Base-by-base conservation (phyloP, 2,797 vertebrate genomes). In the Urosaurus nigricauda region DNA sequence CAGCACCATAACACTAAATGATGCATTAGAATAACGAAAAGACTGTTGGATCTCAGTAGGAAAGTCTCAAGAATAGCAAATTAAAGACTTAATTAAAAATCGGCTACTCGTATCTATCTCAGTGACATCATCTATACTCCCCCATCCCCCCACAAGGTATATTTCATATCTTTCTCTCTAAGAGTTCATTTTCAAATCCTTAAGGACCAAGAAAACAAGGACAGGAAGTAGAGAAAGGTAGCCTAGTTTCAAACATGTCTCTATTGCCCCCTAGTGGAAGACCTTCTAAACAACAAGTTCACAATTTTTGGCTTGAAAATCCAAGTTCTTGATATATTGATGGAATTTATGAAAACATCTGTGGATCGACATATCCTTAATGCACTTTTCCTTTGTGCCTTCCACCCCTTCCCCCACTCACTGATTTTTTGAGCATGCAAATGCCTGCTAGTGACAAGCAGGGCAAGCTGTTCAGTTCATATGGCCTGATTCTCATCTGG, bases 261-360 rank as follows among this genome's bases (percentile, higher is more conserved):
- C 14, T 70, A 92, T 92, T 96, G 95, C 95, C 95, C 93, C 90
- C 95, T 95, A 94, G 95, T 83, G 95, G 86, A 93, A 73, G 2
- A 35, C 12, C 9, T 40, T 75, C n/a, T 80, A 65, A 32, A 63
- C 58, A 77, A 68, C 14, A 94, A 58, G n/a, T 14, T 29, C 21
- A 13, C 4, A 21, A 51, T 0, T 19, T 58, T 84, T 0, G 26
- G 87, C 80, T 47, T 77, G 11, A 47, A 47, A 37, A 77, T 77
- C 19, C 40, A 5, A 3, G 17, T 26, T 77, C 24, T 26, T 77
- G 32, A 6, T 73, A 40, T 9, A 47, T 43, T 63, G 35, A 80
- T 83, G 79, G 79, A 47, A n/a, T 87, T 91, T 90, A 88, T 94
- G 92, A 91, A 94, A 94, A 88, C 35, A 73, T 65, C 35, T 56